A percentile compares a stretch with the other conserved stretches of the same genome.
These are phyloP conservation scores for Drosophila mettleri DNA, from an alignment of 2,888 invertebrate genomes.

Conservation along the genomic window DNA sequence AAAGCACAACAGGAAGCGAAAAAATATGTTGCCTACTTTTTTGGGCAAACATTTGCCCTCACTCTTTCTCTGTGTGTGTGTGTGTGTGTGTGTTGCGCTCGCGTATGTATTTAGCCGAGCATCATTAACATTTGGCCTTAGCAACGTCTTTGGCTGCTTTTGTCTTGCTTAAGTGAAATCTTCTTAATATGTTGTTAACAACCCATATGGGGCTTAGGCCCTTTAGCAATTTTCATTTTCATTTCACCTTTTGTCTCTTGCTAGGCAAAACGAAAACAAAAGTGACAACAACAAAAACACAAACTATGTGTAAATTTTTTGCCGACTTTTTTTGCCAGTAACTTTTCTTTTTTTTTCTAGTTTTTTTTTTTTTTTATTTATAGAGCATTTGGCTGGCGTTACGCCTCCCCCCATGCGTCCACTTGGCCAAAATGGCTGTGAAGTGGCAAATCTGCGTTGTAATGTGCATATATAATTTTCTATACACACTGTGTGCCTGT, in stretches of 20 bases:
- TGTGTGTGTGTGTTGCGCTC: conserved; percentile 16
- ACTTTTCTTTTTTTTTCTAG: conserved; percentile 13
- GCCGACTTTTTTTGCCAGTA: conserved; percentile 56
- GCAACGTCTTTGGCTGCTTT: conserved; percentile 36
- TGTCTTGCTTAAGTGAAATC: conserved; percentile 76
- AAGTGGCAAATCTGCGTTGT: conserved; percentile 78
- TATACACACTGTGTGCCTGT: conserved; percentile 30
- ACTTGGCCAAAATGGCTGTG: conserved; percentile 47
- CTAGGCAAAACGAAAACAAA: not conserved
- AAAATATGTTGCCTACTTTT: conserved; percentile 63
- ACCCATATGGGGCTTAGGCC: conserved; percentile 65
- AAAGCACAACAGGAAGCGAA: conserved; percentile 23
- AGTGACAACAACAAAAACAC: not conserved
- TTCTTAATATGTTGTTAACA: conserved; percentile 79
- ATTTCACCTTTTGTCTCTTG: conserved; percentile 20
- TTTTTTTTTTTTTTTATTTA: conserved; percentile 55
- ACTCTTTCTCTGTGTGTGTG: not conserved
- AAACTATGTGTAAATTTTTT: conserved; percentile 55
- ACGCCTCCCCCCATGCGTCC: not conserved
- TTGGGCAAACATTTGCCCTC: conserved; percentile 41
- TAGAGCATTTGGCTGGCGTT: conserved; percentile 38
- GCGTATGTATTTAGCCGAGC: conserved; percentile 38
- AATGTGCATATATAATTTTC: conserved; percentile 79
- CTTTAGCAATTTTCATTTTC: conserved; percentile 24
- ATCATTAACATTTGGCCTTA: conserved; percentile 63